Conservation (phyloP, 1,140 invertebrate species). For the Sminthurinus signatus region DNA sequence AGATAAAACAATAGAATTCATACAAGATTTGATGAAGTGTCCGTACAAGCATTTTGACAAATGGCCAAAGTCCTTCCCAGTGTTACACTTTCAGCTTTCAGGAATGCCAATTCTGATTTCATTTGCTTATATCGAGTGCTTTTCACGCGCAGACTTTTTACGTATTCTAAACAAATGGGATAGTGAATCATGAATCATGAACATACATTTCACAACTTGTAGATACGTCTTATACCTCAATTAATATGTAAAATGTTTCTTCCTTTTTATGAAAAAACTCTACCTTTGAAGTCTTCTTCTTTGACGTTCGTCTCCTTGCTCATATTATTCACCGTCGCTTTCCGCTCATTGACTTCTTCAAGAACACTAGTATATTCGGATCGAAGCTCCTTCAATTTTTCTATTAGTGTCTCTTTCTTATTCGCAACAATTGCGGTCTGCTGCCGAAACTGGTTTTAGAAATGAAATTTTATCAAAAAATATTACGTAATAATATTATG, state of each 20-base stretch:
- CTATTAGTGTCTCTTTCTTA: constrained; percentile 66
- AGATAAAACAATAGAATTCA: no score
- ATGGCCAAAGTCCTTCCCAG: constrained; percentile 58
- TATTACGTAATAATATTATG: no score
- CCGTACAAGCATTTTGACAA: constrained; percentile 49
- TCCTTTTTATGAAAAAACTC: no score
- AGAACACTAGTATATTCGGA: constrained; percentile 55
- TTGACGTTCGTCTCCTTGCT: constrained; percentile 57
- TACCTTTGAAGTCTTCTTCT: constrained; percentile 71
- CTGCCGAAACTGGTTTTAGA: no score
- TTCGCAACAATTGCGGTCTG: constrained; percentile 70
- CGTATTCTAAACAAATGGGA: constrained; percentile 57
- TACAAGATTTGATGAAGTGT: constrained; percentile 47
- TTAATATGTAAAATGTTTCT: no score
- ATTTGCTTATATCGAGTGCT: constrained; percentile 68
- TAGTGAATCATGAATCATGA: no score
- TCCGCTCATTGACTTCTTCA: constrained; percentile 51
- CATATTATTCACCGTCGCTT: constrained; percentile 49
- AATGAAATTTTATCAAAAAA: no score
- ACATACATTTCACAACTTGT: no score
- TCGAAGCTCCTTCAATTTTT: constrained; percentile 59
- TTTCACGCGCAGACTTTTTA: constrained; percentile 67
- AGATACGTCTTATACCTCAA: no score
- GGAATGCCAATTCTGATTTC: constrained; percentile 24
- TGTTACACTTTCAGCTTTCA: constrained; percentile 49